phyloP scores from a whole-genome alignment of 2,113 vertebrate species.

The Pterocles gutturalis region DNA sequence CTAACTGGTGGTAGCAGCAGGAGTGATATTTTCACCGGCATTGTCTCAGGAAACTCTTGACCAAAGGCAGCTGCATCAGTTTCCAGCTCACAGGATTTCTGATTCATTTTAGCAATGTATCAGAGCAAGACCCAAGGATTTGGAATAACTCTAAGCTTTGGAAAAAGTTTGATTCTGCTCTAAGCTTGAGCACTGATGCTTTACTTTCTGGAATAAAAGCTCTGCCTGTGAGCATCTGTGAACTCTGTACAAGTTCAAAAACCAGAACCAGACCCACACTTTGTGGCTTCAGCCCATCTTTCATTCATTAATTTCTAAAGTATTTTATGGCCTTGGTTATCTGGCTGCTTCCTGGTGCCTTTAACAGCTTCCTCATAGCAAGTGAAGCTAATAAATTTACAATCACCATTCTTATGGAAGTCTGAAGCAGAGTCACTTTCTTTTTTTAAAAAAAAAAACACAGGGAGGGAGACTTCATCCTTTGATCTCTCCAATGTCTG shows the following conservation, averaged over 20 bases:
- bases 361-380: conserved; percentile 70
- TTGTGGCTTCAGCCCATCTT: conserved; percentile 65
- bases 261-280: conserved; percentile 46
- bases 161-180: neutral
- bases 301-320: conserved; percentile 68
- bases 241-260: conserved; percentile 57
- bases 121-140: conserved; percentile 9
- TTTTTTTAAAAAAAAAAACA: neutral
- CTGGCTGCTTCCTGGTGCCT: conserved; percentile 71
- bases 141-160: neutral
- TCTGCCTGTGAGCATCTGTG: conserved; percentile 13
- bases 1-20: neutral
- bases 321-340: conserved; percentile 68
- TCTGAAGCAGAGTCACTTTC: neutral
- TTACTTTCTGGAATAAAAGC: neutral
- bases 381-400: conserved; percentile 62
- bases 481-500: conserved; percentile 22
- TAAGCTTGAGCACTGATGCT: neutral
- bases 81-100: neutral
- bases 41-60: conserved; percentile 5
- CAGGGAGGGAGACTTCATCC: neutral
- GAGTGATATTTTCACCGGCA: neutral
- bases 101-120: neutral
- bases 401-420: neutral
- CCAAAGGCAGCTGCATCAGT: neutral